Conservation (phyloP, 2,888 invertebrate genomes). For the Copidosoma aretas region DNA sequence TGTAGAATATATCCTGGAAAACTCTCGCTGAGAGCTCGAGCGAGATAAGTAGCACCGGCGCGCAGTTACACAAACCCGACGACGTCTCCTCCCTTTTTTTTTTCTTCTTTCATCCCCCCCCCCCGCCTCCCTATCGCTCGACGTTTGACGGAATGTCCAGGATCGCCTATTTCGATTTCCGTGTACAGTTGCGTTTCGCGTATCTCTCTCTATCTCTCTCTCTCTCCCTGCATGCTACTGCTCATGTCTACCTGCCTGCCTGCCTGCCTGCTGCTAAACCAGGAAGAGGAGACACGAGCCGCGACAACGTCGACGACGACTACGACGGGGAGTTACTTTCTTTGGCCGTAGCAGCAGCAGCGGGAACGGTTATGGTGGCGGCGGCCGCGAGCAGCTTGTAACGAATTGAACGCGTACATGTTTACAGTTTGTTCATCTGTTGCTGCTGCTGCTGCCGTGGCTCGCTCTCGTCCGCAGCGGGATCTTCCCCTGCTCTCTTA, state of each 20-base stretch:
- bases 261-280: not conserved
- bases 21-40: constrained; percentile 31
- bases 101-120: not conserved
- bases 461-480: too few relatives aligned
- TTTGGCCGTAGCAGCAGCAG: constrained; percentile 9
- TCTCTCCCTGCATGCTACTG: too few relatives aligned
- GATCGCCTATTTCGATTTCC: constrained; percentile 37
- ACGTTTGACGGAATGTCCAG: constrained; percentile 33
- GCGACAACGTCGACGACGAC: not conserved
- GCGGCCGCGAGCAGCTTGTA: not conserved
- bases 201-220: too few relatives aligned
- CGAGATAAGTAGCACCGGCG: too few relatives aligned
- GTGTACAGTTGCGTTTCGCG: constrained; percentile 39
- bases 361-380: not conserved
- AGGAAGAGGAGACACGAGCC: constrained; percentile 5
- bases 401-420: not conserved
- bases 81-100: not conserved
- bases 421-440: not conserved
- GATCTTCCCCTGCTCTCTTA: too few relatives aligned
- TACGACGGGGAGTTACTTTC: constrained; percentile 30
- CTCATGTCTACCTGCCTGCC: not conserved
- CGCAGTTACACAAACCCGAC: constrained; percentile 11
- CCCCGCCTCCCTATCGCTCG: not conserved
- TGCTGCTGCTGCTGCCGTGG: too few relatives aligned
- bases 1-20: constrained; percentile 18